phyloP scores from a whole-genome alignment of 23 tunicate species.

The Oikopleura dioica region DNA sequence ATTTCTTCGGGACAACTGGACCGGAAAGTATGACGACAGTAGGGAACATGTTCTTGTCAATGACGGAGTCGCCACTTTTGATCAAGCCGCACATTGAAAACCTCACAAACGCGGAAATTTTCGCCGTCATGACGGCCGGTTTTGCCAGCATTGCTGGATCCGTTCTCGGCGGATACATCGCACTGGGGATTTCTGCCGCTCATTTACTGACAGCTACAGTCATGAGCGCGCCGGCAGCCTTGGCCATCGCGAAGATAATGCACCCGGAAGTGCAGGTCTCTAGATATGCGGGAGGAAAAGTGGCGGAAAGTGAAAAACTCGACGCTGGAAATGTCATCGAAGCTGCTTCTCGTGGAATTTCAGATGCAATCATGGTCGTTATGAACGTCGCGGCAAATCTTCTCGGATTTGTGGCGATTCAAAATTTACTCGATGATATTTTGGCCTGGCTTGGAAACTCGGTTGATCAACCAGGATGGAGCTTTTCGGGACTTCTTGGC shows the following conservation, averaged over 20 bases:
- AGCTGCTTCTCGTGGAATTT: not conserved
- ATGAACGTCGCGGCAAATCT: not conserved
- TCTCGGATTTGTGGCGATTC: not conserved
- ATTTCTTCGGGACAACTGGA: not conserved
- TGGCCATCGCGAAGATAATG: constrained; percentile 44
- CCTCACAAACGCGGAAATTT: constrained; percentile 10
- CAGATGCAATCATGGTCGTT: not conserved
- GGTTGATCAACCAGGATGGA: no score
- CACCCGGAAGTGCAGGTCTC: constrained; percentile 29
- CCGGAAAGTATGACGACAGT: not conserved
- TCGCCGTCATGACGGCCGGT: constrained; percentile 24
- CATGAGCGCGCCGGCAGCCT: constrained; percentile 90
- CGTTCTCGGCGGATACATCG: constrained; percentile 22
- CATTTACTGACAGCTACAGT: constrained; percentile 62
- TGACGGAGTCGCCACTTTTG: constrained; percentile 19
- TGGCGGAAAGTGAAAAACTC: not conserved
- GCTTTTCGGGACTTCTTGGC: not conserved
- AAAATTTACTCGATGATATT: not conserved
- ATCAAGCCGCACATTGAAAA: constrained; percentile 18
- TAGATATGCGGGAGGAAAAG: not conserved
- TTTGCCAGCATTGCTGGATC: constrained; percentile 24
- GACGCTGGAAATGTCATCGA: not conserved
- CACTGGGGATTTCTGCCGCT: constrained; percentile 22
- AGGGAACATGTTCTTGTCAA: constrained; percentile 21
- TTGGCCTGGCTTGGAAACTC: not conserved